Conservation (phyloP, 2,113 vertebrate genomes). For the Tetraodon nigroviridis region DNA sequence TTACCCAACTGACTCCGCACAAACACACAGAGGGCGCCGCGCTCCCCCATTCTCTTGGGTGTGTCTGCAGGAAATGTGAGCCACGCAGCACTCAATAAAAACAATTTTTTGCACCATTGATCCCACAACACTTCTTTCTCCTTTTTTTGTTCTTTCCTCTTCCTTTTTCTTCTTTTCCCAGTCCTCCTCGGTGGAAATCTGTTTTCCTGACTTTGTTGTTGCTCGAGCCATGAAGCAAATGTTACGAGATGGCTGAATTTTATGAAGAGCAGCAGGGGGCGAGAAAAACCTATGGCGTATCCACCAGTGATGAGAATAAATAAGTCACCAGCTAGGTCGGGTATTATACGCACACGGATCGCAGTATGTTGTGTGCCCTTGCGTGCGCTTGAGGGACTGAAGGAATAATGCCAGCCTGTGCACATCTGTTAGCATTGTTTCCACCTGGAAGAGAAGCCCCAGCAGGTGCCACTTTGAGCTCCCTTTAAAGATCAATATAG, state of each 20-base stretch:
- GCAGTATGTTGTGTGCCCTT: not conserved
- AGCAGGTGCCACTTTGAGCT: slow-evolving; percentile 56
- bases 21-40: slow-evolving; percentile 28
- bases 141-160: slow-evolving; percentile 39
- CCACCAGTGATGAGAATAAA: slow-evolving; percentile 46
- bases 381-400: slow-evolving; percentile 3
- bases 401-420: slow-evolving; percentile 5
- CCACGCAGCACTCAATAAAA: slow-evolving; percentile 81
- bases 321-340: not conserved
- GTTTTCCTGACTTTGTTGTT: slow-evolving; percentile 73
- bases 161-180: slow-evolving; percentile 19
- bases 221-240: slow-evolving; percentile 81
- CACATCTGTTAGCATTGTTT: slow-evolving; percentile 49
- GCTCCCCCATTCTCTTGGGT: slow-evolving; percentile 62
- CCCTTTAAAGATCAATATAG: slow-evolving; percentile 62
- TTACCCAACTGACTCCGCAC: slow-evolving; percentile 21
- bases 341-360: slow-evolving; percentile 1
- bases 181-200: slow-evolving; percentile 66
- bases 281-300: slow-evolving; percentile 8
- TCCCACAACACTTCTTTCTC: slow-evolving; percentile 70
- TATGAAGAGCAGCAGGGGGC: slow-evolving; percentile 55
- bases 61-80: slow-evolving; percentile 79
- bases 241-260: slow-evolving; percentile 63
- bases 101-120: slow-evolving; percentile 85
- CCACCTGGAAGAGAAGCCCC: slow-evolving; percentile 31